Evolutionary conservation across 2,888 invertebrate species (phyloP).

Genomic region (Gymnosoma rotundatum): DNA sequence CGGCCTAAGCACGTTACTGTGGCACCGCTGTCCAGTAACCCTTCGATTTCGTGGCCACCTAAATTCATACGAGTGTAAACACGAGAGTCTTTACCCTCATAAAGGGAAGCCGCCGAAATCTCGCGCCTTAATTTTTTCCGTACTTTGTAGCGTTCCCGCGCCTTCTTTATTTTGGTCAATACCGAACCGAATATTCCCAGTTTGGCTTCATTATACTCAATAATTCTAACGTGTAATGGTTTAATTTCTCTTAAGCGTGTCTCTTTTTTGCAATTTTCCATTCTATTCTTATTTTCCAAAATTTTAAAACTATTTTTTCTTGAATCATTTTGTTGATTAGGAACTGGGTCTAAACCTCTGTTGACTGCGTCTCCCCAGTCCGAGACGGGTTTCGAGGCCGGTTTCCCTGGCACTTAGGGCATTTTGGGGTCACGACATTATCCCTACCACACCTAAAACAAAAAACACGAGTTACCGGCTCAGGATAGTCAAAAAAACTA

Average conservation of each 20-base stretch:
- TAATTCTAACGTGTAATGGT: not conserved
- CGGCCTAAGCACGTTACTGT: not conserved
- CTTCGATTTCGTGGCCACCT: not conserved
- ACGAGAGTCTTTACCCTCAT: not conserved
- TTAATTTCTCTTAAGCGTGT: not conserved
- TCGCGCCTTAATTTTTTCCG: not conserved
- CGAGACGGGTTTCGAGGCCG: not conserved
- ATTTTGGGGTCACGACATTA: not conserved
- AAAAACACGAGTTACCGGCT: not conserved
- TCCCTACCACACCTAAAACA: not conserved
- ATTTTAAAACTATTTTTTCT: not conserved
- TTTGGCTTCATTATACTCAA: not conserved
- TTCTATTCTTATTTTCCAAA: not conserved
- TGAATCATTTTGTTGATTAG: not conserved
- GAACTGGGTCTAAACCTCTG: not conserved
- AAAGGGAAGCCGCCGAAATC: not conserved
- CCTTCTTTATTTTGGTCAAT: not conserved
- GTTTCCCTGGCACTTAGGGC: not conserved
- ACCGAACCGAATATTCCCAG: not conserved
- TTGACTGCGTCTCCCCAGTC: constrained; percentile 1
- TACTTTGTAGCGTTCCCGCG: not conserved
- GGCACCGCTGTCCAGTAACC: not conserved
- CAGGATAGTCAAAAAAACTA: too few relatives aligned
- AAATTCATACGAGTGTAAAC: too few relatives aligned
- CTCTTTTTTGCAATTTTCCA: not conserved